These are phyloP conservation scores for Onychostoma macrolepis DNA, from an alignment of 2,113 vertebrate species.

Conservation along the genomic window DNA sequence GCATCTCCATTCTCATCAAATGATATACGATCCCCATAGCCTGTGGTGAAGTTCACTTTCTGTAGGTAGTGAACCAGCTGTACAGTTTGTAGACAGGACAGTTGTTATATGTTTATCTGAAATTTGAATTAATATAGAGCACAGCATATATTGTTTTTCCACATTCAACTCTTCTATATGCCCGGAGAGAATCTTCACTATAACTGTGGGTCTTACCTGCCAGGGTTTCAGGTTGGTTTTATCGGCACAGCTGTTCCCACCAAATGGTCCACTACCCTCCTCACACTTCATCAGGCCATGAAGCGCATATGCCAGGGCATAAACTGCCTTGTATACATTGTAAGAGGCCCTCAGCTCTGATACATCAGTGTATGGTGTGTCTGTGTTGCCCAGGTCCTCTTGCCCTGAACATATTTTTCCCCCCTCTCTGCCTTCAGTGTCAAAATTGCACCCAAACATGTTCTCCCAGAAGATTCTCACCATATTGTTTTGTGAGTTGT, in stretches of 20 bases:
- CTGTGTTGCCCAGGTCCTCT: constrained; percentile 60
- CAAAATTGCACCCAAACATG: constrained; percentile 70
- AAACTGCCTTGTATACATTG: constrained; percentile 77
- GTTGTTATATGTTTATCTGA: not conserved
- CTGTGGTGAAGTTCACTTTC: constrained; percentile 70
- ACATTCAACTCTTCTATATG: not conserved
- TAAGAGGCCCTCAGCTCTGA: constrained; percentile 69
- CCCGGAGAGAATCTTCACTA: not conserved
- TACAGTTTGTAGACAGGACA: not conserved
- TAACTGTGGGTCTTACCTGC: constrained; percentile 64
- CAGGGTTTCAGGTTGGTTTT: constrained; percentile 68
- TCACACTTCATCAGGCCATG: constrained; percentile 67
- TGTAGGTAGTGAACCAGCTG: constrained; percentile 71
- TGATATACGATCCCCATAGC: constrained; percentile 71
- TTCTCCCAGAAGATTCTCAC: constrained; percentile 70
- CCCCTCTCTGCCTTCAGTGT: constrained; percentile 40
- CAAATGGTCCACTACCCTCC: constrained; percentile 70
- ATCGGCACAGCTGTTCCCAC: constrained; percentile 64
- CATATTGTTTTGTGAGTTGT: constrained; percentile 59
- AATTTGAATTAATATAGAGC: not conserved
- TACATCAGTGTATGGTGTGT: constrained; percentile 62
- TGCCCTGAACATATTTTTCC: constrained; percentile 62
- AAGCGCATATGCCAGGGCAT: constrained; percentile 72
- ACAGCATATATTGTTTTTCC: not conserved
- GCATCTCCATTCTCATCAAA: constrained; percentile 76